These are phyloP conservation scores for Bombylius discolor DNA, from an alignment of 2,888 invertebrate species.

Conservation along the genomic window DNA sequence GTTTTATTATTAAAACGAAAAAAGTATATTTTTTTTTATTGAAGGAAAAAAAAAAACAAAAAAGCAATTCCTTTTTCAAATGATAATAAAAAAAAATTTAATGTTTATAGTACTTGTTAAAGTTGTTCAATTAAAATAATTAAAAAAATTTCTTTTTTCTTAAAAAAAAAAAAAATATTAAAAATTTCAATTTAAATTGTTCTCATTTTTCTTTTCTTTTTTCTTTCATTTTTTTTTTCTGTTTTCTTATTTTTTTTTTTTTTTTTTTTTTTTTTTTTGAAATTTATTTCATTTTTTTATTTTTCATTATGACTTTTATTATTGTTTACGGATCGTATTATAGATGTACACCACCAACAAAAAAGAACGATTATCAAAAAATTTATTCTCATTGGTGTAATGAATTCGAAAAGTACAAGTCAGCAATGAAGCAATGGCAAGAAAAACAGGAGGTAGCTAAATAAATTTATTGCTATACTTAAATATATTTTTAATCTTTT, in stretches of 20 bases:
- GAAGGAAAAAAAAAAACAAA: no score
- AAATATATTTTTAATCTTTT: no score
- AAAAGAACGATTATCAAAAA: conserved; percentile 84
- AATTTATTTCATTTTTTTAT: no score
- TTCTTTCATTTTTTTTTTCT: neutral
- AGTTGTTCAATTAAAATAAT: no score
- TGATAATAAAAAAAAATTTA: no score
- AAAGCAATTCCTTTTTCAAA: no score
- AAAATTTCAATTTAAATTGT: neutral
- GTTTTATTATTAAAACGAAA: conserved; percentile 10
- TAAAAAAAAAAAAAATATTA: no score
- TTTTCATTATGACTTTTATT: no score
- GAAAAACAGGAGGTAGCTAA: conserved; percentile 74
- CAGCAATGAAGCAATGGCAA: conserved; percentile 92
- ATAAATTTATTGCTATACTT: neutral
- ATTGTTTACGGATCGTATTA: neutral
- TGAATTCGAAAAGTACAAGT: conserved; percentile 94
- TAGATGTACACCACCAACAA: conserved; percentile 75
- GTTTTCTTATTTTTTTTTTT: no score
- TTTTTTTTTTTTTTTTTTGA: no score
- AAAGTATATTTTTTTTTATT: conserved; percentile 1
- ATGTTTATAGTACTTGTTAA: no score
- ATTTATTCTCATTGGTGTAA: conserved; percentile 98
- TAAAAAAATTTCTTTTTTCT: no score
- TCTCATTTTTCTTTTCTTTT: conserved; percentile 1